Conservation (phyloP, 2,888 invertebrate species). For the Ormyrus rosae region DNA sequence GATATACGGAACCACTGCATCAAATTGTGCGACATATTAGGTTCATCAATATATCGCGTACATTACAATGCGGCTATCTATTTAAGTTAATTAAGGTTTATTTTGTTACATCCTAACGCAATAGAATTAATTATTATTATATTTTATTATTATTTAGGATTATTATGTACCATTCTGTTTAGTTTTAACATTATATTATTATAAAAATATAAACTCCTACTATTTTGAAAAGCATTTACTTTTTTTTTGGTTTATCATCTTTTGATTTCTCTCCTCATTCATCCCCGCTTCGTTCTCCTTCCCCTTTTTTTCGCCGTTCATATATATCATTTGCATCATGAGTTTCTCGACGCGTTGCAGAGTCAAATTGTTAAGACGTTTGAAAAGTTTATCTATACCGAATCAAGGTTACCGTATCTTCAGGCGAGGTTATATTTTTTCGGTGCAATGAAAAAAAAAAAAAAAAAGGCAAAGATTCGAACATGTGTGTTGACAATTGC, state of each 20-base stretch:
- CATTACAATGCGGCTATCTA: slow-evolving; percentile 60
- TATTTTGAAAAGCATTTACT: slow-evolving; percentile 68
- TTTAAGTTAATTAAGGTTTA: slow-evolving; percentile 68
- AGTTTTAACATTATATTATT: slow-evolving; percentile 65
- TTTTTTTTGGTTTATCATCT: slow-evolving; percentile 51
- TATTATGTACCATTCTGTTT: slow-evolving; percentile 66
- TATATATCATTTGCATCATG: slow-evolving; percentile 5
- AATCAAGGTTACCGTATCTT: slow-evolving; percentile 56
- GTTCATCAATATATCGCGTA: slow-evolving; percentile 45
- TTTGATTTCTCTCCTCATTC: slow-evolving; percentile 41
- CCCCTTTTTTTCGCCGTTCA: slow-evolving; percentile 16
- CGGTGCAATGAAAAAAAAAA: slow-evolving; percentile 19
- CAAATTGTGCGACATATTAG: slow-evolving; percentile 59
- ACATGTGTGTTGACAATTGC: slow-evolving; percentile 43
- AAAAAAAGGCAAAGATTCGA: not conserved
- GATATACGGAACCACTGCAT: slow-evolving; percentile 28
- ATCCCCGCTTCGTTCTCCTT: not conserved
- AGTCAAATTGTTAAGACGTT: slow-evolving; percentile 39
- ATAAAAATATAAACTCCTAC: slow-evolving; percentile 70
- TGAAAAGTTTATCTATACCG: slow-evolving; percentile 27
- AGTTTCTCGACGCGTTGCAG: not conserved
- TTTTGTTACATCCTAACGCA: slow-evolving; percentile 68
- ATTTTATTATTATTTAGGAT: slow-evolving; percentile 62
- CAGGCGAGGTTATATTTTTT: slow-evolving; percentile 46
- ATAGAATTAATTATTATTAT: slow-evolving; percentile 63